These are phyloP conservation scores for Protodeltote pygarga DNA, from an alignment of 2,888 invertebrate genomes.

Conservation along the genomic window DNA sequence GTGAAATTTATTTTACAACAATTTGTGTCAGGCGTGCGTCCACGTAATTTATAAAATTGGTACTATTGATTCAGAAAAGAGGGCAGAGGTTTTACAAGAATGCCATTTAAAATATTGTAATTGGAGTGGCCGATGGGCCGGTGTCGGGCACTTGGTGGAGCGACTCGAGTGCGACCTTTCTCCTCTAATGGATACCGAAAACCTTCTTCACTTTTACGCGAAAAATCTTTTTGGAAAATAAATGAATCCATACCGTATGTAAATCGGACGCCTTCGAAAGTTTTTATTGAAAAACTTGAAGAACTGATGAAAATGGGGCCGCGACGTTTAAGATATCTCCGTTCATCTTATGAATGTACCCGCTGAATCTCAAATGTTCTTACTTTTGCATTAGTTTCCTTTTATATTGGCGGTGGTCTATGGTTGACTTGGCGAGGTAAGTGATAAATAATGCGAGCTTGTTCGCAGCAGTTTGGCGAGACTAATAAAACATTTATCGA, in stretches of 20 bases:
- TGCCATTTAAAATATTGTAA: slow-evolving; percentile 73
- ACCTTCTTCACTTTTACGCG: slow-evolving; percentile 77
- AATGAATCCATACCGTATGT: slow-evolving; percentile 85
- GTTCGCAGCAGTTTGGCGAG: slow-evolving; percentile 20
- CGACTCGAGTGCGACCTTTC: slow-evolving; percentile 71
- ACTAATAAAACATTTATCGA: slow-evolving; percentile 48
- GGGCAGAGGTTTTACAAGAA: slow-evolving; percentile 53
- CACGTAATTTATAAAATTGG: slow-evolving; percentile 41
- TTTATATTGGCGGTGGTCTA: slow-evolving; percentile 35
- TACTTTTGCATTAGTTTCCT: slow-evolving; percentile 55
- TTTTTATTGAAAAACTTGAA: slow-evolving; percentile 87
- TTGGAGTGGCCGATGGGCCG: slow-evolving; percentile 66
- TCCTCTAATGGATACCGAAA: slow-evolving; percentile 79
- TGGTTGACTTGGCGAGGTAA: slow-evolving; percentile 6
- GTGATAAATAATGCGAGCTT: slow-evolving; percentile 20
- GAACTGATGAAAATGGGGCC: slow-evolving; percentile 83
- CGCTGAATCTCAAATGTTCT: slow-evolving; percentile 66
- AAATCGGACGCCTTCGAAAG: slow-evolving; percentile 82
- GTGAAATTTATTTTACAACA: slow-evolving; percentile 2
- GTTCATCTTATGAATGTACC: slow-evolving; percentile 74
- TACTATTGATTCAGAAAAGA: slow-evolving; percentile 52
- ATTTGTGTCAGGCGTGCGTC: slow-evolving; percentile 11
- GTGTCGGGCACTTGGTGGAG: slow-evolving; percentile 50
- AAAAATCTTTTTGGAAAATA: slow-evolving; percentile 82
- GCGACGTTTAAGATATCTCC: slow-evolving; percentile 78